phyloP scores from a whole-genome alignment of 2,797 vertebrate species.

The Glossophaga mutica region DNA sequence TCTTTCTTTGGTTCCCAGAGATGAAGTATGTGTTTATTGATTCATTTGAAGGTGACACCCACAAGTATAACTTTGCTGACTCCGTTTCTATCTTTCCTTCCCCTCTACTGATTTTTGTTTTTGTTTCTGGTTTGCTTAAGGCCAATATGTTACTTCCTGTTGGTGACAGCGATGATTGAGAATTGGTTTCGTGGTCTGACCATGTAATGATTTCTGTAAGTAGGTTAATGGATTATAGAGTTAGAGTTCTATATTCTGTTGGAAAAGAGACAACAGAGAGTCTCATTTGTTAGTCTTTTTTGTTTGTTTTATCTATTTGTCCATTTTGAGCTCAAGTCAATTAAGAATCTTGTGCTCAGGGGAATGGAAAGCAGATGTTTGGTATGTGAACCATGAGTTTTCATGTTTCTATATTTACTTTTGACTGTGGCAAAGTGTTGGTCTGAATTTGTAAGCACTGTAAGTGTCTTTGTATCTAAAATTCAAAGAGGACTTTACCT shows the following conservation, averaged over 20 bases:
- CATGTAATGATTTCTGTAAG: slow-evolving; percentile 36
- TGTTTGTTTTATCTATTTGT: slow-evolving; percentile 53
- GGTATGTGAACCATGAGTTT: neutral
- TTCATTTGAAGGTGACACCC: neutral
- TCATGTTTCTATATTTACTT: neutral
- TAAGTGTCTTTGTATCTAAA: neutral
- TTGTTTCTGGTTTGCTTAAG: neutral
- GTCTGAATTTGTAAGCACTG: neutral
- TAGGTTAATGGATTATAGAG: slow-evolving; percentile 11
- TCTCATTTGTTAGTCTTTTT: neutral
- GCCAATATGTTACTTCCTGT: neutral
- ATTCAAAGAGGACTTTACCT: neutral
- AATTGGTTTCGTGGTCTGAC: slow-evolving; percentile 25
- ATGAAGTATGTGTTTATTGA: neutral
- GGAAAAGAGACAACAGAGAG: neutral
- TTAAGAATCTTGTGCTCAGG: neutral
- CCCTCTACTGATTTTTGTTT: neutral
- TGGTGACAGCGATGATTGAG: neutral
- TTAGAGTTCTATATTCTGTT: neutral
- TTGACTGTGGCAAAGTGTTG: neutral
- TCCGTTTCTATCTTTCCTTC: neutral
- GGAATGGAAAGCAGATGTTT: neutral
- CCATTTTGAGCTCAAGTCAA: slow-evolving; percentile 23
- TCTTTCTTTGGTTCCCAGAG: neutral
- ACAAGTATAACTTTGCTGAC: neutral